Conservation (phyloP, 2,797 vertebrate genomes). For the Tachyglossus aculeatus region DNA sequence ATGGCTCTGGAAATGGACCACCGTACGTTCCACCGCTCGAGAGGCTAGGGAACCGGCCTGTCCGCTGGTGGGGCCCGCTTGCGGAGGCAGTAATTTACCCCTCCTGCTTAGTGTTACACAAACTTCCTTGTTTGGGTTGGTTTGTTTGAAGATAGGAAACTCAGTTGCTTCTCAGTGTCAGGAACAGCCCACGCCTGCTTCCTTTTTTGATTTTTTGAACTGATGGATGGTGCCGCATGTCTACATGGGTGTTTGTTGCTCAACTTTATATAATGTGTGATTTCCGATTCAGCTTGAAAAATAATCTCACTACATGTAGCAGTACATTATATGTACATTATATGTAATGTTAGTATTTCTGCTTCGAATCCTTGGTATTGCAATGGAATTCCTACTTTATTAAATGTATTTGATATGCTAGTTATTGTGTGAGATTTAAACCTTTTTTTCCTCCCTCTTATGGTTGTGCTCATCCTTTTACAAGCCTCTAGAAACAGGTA, state of each 20-base stretch:
- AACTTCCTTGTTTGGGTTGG: conserved; percentile 39
- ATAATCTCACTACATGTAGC: conserved; percentile 86
- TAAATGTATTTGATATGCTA: conserved; percentile 86
- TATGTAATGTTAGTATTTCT: conserved; percentile 85
- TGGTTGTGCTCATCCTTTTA: conserved; percentile 81
- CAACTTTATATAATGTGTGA: conserved; percentile 83
- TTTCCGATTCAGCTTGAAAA: conserved; percentile 79
- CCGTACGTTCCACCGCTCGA: conserved; percentile 19
- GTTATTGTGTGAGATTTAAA: conserved; percentile 81
- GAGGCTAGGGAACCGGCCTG: conserved; percentile 23
- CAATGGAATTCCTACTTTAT: conserved; percentile 81
- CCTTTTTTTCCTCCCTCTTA: conserved; percentile 69
- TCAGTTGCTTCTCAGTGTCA: conserved; percentile 75
- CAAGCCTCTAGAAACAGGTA: conserved; percentile 80
- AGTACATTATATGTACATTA: conserved; percentile 85
- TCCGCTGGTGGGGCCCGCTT: conserved; percentile 17
- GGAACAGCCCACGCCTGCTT: conserved; percentile 76
- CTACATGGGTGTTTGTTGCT: conserved; percentile 80
- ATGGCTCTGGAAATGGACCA: too few relatives aligned
- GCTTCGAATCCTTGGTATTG: conserved; percentile 83
- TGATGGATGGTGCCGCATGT: conserved; percentile 81
- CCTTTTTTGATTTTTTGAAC: conserved; percentile 67
- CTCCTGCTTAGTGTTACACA: conserved; percentile 63
- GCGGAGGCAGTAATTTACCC: conserved; percentile 56
- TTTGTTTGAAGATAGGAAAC: conserved; percentile 54